These are phyloP conservation scores for Balaeniceps rex DNA, from an alignment of 2,113 vertebrate genomes.

Conservation along the genomic window DNA sequence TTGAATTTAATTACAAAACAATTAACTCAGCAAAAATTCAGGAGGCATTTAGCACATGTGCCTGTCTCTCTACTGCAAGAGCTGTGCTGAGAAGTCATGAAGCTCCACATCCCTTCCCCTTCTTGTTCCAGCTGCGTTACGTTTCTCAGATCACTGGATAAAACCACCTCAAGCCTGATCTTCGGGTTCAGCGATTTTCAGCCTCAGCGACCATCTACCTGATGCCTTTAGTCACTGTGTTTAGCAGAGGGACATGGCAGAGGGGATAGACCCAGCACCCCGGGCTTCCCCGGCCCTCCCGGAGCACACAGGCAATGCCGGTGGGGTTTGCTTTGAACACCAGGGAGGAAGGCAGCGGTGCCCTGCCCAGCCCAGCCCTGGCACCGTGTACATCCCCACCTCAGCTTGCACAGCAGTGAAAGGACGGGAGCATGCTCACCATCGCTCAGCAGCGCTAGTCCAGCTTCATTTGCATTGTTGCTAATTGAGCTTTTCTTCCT, in stretches of 20 bases:
- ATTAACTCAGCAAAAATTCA: background rate
- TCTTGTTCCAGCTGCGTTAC: accelerated
- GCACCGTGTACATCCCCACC: accelerated
- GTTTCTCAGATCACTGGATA: accelerated
- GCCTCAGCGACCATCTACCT: background rate
- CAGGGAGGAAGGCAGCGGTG: background rate
- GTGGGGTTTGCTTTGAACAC: accelerated
- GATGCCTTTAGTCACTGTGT: background rate
- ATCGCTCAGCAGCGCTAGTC: background rate
- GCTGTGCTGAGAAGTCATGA: background rate
- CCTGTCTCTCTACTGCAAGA: background rate
- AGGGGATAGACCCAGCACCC: background rate
- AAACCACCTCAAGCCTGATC: background rate
- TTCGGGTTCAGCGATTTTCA: background rate
- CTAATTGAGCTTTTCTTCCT: background rate
- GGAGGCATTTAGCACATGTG: background rate
- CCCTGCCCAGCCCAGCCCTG: background rate
- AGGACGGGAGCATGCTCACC: accelerated
- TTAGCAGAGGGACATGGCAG: background rate
- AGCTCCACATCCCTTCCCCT: background rate
- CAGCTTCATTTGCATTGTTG: background rate
- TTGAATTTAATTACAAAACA: background rate
- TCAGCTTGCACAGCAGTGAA: background rate
- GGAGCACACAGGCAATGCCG: accelerated
- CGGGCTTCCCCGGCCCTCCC: background rate